A percentile compares a stretch with the other conserved stretches of the same genome.
These are phyloP conservation scores for Eubucco bourcierii DNA, from an alignment of 2,113 vertebrate species.

Conservation along the genomic window DNA sequence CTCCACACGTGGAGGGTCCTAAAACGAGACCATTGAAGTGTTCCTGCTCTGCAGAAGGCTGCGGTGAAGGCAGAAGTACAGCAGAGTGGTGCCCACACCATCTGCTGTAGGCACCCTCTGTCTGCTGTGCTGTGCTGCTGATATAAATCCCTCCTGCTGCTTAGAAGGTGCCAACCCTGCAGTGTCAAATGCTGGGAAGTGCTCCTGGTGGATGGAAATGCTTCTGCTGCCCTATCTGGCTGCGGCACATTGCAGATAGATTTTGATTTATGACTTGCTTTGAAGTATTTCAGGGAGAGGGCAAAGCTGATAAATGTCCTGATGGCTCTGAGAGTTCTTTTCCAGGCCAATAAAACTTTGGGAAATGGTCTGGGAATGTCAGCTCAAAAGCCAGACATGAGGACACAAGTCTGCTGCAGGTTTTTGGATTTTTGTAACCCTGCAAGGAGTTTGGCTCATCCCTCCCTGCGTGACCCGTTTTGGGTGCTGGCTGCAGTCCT, in stretches of 20 bases:
- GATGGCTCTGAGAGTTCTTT: not conserved
- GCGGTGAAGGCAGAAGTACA: not conserved
- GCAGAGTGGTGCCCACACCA: not conserved
- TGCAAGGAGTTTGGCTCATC: not conserved
- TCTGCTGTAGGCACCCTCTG: not conserved
- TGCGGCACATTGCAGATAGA: not conserved
- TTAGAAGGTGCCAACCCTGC: not conserved
- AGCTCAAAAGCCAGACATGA: not conserved
- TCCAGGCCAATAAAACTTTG: not conserved
- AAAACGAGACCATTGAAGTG: not conserved
- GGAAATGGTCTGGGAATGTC: not conserved
- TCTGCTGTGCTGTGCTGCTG: not conserved
- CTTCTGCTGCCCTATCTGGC: not conserved
- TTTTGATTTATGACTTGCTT: not conserved
- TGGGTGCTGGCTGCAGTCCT: not conserved
- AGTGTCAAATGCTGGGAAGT: not conserved
- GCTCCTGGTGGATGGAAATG: not conserved
- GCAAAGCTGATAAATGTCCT: not conserved
- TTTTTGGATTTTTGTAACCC: not conserved
- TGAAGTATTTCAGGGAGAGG: not conserved
- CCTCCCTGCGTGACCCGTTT: not conserved
- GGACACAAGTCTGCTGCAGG: not conserved
- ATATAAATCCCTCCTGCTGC: not conserved
- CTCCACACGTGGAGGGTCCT: not conserved
- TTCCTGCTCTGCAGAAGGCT: not conserved